Base-by-base conservation (phyloP, 1,140 invertebrate genomes). In the Drosophila prosaltans region DNA sequence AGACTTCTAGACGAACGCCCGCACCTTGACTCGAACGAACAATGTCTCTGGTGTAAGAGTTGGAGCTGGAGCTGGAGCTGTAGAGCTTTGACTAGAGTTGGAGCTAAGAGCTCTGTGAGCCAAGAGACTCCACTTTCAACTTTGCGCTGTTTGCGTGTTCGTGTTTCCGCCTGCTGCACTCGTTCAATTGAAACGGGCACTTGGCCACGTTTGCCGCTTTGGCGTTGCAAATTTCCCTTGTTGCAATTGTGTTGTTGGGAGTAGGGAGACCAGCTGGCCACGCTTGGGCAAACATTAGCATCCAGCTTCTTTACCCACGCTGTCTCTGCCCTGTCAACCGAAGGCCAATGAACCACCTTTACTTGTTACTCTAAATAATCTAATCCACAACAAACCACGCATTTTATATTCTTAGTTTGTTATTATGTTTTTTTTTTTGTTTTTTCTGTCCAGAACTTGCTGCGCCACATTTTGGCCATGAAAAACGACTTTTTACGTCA, bases 401-500 rank as follows among this genome's bases (percentile, higher is more conserved):
- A 76, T 67, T 66, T 69, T 45, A 21, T 60, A 40, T 64, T 43
- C 65, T 65, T 28, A 54, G 55, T 67, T 69, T 51, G 55, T 45
- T 30, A 4, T 4, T 30, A 4, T 30, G 28, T 30, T 30, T 30
- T 30, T 4, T 30, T 30, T 2, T 30, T 30, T 30, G 3, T 30
- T 30, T 30, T 75, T 78, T 65, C 40, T 62, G 82, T 78, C 82
- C 81, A 84, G 81, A 84, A 81, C 81, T 65, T 58, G 61, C 55
- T 65, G 39, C 70, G 45, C 45, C 9, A 77, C 40, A 61, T 74
- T 76, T 78, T 84, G 81, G 78, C 82, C 82, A 86, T 85, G 78
- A 85, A 85, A 78, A 85, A 73, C 74, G 68, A 68, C 74, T 81
- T 73, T 81, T 85, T 76, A 81, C 81, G 81, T 84, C 81, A 84